Percentiles rank a stretch among this genome's conserved stretches.
Conservation (phyloP, 2,888 invertebrate species). For the Entomobrya proxima region DNA sequence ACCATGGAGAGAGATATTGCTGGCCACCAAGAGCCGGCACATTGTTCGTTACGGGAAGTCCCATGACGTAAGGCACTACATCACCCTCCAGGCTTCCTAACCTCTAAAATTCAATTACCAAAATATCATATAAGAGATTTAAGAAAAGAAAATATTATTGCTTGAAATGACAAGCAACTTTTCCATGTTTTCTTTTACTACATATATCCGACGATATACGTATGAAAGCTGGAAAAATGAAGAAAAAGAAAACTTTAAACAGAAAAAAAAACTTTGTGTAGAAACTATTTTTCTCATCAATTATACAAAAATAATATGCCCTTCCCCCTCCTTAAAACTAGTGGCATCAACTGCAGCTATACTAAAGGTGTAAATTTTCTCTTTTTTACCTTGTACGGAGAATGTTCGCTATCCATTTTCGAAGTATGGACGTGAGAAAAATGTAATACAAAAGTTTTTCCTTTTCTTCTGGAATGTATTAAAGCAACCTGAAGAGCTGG, state of each 20-base stretch:
- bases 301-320: neutral
- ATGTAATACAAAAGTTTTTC: constrained; percentile 74
- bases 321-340: neutral
- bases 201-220: neutral
- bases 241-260: neutral
- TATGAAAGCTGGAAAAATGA: neutral
- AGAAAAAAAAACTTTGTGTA: constrained; percentile 6
- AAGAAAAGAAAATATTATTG: constrained; percentile 31
- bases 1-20: constrained; percentile 79
- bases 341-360: neutral
- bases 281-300: neutral
- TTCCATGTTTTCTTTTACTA: neutral
- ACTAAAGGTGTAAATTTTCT: constrained; percentile 1
- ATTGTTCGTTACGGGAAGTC: constrained; percentile 81
- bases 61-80: constrained; percentile 86
- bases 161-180: constrained; percentile 23
- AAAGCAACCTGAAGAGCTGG: constrained; percentile 77
- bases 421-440: constrained; percentile 74
- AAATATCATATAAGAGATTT: constrained; percentile 55
- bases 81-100: constrained; percentile 87
- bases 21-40: constrained; percentile 81
- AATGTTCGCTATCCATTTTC: constrained; percentile 68
- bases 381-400: constrained; percentile 72
- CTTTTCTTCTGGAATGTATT: constrained; percentile 72
- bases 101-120: constrained; percentile 79